Base-by-base conservation (phyloP, 2,113 vertebrate species). In the Notiomystis cincta region DNA sequence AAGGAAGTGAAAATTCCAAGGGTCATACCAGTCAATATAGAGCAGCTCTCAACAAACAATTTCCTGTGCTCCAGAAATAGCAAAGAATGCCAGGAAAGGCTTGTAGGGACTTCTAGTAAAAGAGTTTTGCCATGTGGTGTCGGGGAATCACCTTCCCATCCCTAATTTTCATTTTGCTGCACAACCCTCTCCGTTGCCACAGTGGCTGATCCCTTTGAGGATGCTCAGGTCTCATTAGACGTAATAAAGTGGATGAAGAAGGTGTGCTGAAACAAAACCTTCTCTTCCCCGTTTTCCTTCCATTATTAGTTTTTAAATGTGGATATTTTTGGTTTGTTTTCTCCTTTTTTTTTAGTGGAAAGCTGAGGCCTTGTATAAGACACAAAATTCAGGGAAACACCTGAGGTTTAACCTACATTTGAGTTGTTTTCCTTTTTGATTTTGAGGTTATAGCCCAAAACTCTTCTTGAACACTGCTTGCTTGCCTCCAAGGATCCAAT, bases 41-140 rank as follows among this genome's bases (percentile, higher is more conserved):
- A 56, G 25, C 28, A 86, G 30, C 35, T 42, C 44, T 33, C 25
- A n/a, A 40, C 0, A 0, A 94, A 16, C 17, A 37, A 15, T 30
- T 51, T 47, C 33, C 23, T 87, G 33, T 27, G 35, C 48, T 77
- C 51, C 61, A 38, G 16, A 16, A 92, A 83, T 15, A 33, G 10
- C 30, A 87, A n/a, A 3, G 79, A 8, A 15, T 53, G 2, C 56
- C 40, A 44, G 56, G 48, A 66, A 38, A 76, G 25, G 6, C 14
- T 58, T 31, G 5, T 18, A 22, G 35, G 17, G 11, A 40, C 3
- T 54, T 37, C 8, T 27, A 44, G n/a, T n/a, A 57, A 91, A 62
- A 31, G 9, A 3, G 3, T 19, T 66, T 60, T 62, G 30, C 13
- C 14, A 2, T 8, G 6, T 27, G 6, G 3, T 2, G 2, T 4